Evolutionary conservation across 2,113 vertebrate genomes (phyloP).

Genomic region (Oostethus manadensis): DNA sequence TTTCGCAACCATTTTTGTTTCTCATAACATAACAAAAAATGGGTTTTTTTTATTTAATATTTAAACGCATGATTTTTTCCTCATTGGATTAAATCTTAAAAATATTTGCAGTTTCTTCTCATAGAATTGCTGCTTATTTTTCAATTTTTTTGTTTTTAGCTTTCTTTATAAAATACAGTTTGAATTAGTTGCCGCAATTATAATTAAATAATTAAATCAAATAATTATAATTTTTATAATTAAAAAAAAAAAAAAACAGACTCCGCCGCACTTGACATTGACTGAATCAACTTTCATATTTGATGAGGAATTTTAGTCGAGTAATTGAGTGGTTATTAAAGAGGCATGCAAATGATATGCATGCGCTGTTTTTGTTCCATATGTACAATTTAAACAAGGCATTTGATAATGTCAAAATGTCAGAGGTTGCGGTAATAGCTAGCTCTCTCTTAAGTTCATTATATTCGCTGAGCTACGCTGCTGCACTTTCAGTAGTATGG

Average conservation of each 20-base stretch:
- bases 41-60: no score
- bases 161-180: no score
- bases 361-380: slow-evolving; percentile 37
- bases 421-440: slow-evolving; percentile 64
- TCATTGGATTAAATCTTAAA: no score
- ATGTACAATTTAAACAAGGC: slow-evolving; percentile 58
- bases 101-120: no score
- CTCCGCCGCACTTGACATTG: slow-evolving; percentile 28
- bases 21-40: no score
- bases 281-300: slow-evolving; percentile 13
- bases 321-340: slow-evolving; percentile 43
- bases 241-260: no score
- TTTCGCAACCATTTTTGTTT: no score
- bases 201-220: no score
- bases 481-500: slow-evolving; percentile 53
- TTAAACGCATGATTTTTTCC: no score
- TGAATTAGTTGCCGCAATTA: no score
- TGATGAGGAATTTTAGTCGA: slow-evolving; percentile 25
- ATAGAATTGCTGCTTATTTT: no score
- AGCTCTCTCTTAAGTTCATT: slow-evolving; percentile 64
- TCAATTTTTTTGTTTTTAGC: no score
- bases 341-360: slow-evolving; percentile 57
- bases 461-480: slow-evolving; percentile 54
- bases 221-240: slow-evolving; percentile 25
- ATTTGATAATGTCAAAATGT: slow-evolving; percentile 69